Evolutionary conservation across 1,140 invertebrate species (phyloP), one percentile per base, ranked within the genome.

Genomic region (Agrilus planipennis): DNA sequence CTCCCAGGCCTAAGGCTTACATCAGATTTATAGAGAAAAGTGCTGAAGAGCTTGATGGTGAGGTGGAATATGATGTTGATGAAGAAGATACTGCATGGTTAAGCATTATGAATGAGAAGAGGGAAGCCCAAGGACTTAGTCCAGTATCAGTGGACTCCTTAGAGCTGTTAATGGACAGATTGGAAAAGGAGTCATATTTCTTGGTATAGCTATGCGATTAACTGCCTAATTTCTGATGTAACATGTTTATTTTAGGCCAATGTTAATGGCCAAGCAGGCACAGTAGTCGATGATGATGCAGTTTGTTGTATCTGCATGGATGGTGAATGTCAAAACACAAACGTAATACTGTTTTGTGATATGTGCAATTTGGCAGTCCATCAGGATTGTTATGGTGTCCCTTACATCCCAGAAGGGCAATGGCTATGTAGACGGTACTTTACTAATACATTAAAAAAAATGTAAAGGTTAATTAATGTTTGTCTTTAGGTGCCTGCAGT

Each of bases 321-420:
- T 53, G 94, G 94, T 9, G 93, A 98, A 60, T 98, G 93, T 65
- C 85, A 93, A 57, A 96, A 96, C 60, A 89, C 87, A 43, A 97
- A 97, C 64, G 85, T 88, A 22, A 76, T 77, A 43, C 70, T 99
- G 21, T 99, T 99, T 65, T 99, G 95, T 71, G 95, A 99, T 68
- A 97, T 98, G 91, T 99, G 94, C 65, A 98, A 99, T 68, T 68
- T 99, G 19, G 91, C 94, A 14, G 94, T 99, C 14, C 93, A 98
- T 69, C 94, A 98, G 65, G 95, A 99, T 66, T 99, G 95, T 61
- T 99, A 99, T 65, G 95, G 95, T 34, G 93, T 96, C 5, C 94
- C 94, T 12, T 98, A 98, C 58, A 97, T 99, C 55, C 95, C 95
- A 1, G 94, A 98, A 64, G 94, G 94, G 14, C 93, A 97, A 60